Conservation (phyloP, 1,140 invertebrate species). For the Conus betulinus region DNA sequence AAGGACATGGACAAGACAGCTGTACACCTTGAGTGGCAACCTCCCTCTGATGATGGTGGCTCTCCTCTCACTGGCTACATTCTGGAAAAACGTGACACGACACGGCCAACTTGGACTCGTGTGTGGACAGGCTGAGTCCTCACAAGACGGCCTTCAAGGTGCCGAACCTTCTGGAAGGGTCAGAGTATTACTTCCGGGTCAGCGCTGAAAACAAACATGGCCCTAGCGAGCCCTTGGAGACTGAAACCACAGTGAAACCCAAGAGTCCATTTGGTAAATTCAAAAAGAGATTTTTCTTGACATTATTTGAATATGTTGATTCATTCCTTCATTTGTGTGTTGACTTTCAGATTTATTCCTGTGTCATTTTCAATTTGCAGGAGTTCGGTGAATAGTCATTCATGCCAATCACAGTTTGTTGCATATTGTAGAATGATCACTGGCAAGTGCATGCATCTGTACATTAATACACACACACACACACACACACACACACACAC, state of each 20-base stretch:
- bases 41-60: conserved; percentile 64
- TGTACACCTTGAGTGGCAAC: conserved; percentile 82
- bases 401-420: too few relatives aligned
- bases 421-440: too few relatives aligned
- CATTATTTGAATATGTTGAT: neutral
- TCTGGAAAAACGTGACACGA: conserved; percentile 95
- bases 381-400: too few relatives aligned
- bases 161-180: conserved; percentile 85
- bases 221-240: conserved; percentile 87
- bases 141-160: conserved; percentile 91
- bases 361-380: too few relatives aligned
- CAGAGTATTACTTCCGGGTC: conserved; percentile 94
- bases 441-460: neutral
- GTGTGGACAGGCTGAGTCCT: conserved; percentile 81
- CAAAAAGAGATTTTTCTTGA: neutral
- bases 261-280: conserved; percentile 68
- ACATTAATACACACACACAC: neutral
- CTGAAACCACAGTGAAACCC: conserved; percentile 79
- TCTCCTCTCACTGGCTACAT: conserved; percentile 86
- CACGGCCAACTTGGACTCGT: conserved; percentile 84
- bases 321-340: too few relatives aligned
- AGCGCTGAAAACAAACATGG: conserved; percentile 96
- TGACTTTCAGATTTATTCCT: too few relatives aligned
- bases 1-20: conserved; percentile 95
- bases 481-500: neutral